A percentile compares a stretch with the other conserved stretches of the same genome.
Evolutionary conservation across 2,888 invertebrate genomes (phyloP).

Genomic region (Orthosia gracilis): DNA sequence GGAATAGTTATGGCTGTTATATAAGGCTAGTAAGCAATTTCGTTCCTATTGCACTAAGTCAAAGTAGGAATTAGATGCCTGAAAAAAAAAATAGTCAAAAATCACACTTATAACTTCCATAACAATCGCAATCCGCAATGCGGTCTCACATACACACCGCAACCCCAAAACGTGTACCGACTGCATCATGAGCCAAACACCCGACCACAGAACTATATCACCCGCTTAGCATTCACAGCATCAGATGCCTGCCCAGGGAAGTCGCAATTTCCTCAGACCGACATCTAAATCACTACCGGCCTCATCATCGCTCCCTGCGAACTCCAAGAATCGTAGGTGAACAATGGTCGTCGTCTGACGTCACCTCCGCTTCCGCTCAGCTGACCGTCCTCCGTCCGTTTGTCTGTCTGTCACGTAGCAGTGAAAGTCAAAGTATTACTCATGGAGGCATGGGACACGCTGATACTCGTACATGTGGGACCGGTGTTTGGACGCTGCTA

Average conservation of each 20-base stretch:
- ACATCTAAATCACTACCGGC: slow-evolving; percentile 65
- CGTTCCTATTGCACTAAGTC: no score
- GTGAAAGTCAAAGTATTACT: slow-evolving; percentile 78
- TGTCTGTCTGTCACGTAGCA: slow-evolving; percentile 75
- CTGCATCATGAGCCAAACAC: slow-evolving; percentile 33
- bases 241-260: slow-evolving; percentile 56
- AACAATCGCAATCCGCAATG: slow-evolving; percentile 8
- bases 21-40: background rate
- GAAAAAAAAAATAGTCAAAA: background rate
- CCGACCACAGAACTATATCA: slow-evolving; percentile 31
- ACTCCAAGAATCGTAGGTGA: slow-evolving; percentile 77
- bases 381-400: slow-evolving; percentile 84
- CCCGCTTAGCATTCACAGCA: slow-evolving; percentile 60
- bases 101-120: background rate
- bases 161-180: slow-evolving; percentile 15
- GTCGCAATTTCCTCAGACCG: slow-evolving; percentile 64
- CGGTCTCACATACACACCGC: slow-evolving; percentile 20
- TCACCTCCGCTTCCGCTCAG: slow-evolving; percentile 88
- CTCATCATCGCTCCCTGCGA: slow-evolving; percentile 55
- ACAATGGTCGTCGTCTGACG: slow-evolving; percentile 79
- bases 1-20: background rate
- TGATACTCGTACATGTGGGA: slow-evolving; percentile 41
- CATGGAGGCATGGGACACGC: slow-evolving; percentile 42
- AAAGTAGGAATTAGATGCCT: background rate
- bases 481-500: slow-evolving; percentile 33